phyloP scores from a whole-genome alignment of 2,888 invertebrate species.

The Eurytoma adleriae region DNA sequence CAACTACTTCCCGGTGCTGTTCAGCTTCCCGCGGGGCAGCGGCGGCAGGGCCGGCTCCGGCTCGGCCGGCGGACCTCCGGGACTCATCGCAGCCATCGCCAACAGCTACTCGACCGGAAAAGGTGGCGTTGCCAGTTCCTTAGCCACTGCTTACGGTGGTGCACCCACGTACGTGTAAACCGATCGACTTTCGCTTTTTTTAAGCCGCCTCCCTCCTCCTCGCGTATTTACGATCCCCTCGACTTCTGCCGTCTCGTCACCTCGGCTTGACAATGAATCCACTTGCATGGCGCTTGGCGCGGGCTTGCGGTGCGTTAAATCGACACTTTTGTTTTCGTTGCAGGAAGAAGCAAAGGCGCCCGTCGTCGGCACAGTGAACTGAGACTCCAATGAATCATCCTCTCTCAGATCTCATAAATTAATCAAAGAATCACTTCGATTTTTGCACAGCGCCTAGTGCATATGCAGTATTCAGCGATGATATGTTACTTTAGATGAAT shows the following conservation, averaged over 20 bases:
- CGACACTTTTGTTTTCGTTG: neutral
- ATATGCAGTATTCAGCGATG: too few relatives aligned
- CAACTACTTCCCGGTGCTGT: constrained; percentile 84
- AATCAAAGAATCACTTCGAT: neutral
- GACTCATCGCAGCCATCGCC: constrained; percentile 83
- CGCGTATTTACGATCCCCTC: too few relatives aligned
- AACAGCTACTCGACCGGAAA: constrained; percentile 85
- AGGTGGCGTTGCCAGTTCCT: constrained; percentile 84
- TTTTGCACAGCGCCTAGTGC: too few relatives aligned
- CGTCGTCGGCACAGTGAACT: neutral
- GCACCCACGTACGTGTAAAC: constrained; percentile 72
- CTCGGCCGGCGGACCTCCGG: constrained; percentile 75
- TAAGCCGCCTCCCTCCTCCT: too few relatives aligned
- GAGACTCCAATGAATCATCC: neutral
- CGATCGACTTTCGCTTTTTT: too few relatives aligned
- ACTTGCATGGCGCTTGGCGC: neutral
- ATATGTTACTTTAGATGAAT: too few relatives aligned
- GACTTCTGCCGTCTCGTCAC: too few relatives aligned
- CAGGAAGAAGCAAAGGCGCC: constrained; percentile 26
- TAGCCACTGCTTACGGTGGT: constrained; percentile 84
- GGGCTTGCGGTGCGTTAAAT: neutral
- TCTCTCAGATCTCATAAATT: neutral
- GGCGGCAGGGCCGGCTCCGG: constrained; percentile 70
- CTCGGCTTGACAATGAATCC: neutral
- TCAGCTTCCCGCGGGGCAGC: constrained; percentile 77